A percentile compares a stretch with the other conserved stretches of the same genome.
Evolutionary conservation across 2,797 vertebrate species (phyloP).

Genomic region (Gymnothorax reevesii): DNA sequence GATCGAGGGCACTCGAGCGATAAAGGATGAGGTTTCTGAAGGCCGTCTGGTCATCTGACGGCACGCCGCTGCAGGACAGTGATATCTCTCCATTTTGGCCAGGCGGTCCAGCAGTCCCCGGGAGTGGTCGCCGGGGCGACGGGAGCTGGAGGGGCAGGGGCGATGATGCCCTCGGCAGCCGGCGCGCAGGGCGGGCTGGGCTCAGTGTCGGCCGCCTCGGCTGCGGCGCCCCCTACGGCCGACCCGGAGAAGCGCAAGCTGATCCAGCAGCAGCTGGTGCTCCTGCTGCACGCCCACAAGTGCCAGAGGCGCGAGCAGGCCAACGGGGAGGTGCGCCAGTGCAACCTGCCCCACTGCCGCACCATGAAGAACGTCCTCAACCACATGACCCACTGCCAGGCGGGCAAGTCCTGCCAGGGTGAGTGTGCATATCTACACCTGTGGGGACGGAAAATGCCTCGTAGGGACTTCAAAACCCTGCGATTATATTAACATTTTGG

Average conservation of each 20-base stretch:
- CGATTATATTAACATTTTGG: no score
- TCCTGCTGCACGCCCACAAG: slow-evolving; percentile 95
- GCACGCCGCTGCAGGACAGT: not conserved
- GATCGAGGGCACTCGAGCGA: no score
- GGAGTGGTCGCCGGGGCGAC: slow-evolving; percentile 54
- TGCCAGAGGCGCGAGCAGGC: slow-evolving; percentile 95
- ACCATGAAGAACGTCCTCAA: slow-evolving; percentile 99
- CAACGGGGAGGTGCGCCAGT: slow-evolving; percentile 91
- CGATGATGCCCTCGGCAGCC: slow-evolving; percentile 69
- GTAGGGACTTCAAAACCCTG: no score
- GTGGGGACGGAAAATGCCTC: no score
- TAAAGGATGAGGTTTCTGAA: no score
- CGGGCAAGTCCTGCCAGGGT: slow-evolving; percentile 98
- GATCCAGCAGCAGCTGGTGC: slow-evolving; percentile 96
- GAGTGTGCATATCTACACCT: slow-evolving; percentile 45
- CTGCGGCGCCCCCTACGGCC: slow-evolving; percentile 86
- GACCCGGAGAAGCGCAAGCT: slow-evolving; percentile 98
- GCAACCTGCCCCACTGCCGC: slow-evolving; percentile 94
- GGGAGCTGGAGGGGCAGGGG: slow-evolving; percentile 60
- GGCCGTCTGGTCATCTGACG: no score
- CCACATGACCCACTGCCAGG: slow-evolving; percentile 99
- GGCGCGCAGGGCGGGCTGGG: slow-evolving; percentile 75
- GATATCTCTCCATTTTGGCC: not conserved
- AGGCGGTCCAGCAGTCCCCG: slow-evolving; percentile 85
- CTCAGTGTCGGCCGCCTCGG: slow-evolving; percentile 78